A percentile compares a stretch with the other conserved stretches of the same genome.
Conservation (phyloP, 2,888 invertebrate species). For the Agrochola lota region DNA sequence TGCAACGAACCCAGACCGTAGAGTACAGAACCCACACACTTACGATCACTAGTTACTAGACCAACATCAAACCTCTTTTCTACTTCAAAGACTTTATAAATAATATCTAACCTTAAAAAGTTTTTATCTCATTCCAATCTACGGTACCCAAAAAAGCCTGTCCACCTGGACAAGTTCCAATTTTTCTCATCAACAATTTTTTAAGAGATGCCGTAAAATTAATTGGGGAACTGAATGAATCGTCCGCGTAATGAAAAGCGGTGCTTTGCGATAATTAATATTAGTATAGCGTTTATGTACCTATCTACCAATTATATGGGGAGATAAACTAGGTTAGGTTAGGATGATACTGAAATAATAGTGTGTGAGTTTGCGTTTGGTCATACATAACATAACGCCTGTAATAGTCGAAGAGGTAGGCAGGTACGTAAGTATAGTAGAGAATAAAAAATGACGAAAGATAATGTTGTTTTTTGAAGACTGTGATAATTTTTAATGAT, state of each 20-base stretch:
- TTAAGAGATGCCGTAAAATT: slow-evolving; percentile 73
- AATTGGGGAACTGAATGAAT: slow-evolving; percentile 77
- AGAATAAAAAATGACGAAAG: too few species aligned
- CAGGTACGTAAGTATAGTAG: too few species aligned
- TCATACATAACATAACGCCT: not conserved
- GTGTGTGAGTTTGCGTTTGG: not conserved
- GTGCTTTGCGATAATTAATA: slow-evolving; percentile 74
- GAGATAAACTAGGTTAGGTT: not conserved
- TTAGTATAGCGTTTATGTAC: slow-evolving; percentile 56
- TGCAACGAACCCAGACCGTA: not conserved
- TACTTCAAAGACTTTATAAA: not conserved
- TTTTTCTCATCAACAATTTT: slow-evolving; percentile 76
- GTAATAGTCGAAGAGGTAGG: too few species aligned
- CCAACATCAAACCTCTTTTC: not conserved
- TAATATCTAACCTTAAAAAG: not conserved
- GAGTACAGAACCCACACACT: not conserved
- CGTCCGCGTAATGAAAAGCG: slow-evolving; percentile 71
- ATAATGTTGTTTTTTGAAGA: too few species aligned
- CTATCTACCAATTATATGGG: slow-evolving; percentile 5
- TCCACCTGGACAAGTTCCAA: slow-evolving; percentile 73
- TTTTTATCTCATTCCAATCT: not conserved
- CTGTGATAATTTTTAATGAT: too few species aligned
- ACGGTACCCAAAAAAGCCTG: slow-evolving; percentile 49
- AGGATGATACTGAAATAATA: not conserved
- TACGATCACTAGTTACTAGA: not conserved